A percentile compares a stretch with the other conserved stretches of the same genome.
phyloP scores from a whole-genome alignment of 2,888 invertebrate genomes.

The Hipparchia sbordonii region DNA sequence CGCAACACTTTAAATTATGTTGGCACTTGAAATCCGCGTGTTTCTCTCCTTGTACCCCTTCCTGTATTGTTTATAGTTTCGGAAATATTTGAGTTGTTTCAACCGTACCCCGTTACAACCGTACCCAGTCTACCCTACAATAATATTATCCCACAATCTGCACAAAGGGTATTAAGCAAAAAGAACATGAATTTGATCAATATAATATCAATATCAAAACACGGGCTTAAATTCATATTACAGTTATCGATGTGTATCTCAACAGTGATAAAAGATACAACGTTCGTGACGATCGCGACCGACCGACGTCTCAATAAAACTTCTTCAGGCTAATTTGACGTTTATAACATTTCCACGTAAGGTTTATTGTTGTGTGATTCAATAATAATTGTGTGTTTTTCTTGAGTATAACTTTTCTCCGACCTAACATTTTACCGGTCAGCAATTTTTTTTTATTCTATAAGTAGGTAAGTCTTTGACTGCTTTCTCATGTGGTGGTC shows the following conservation, averaged over 20 bases:
- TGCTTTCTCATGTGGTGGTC: too few species aligned
- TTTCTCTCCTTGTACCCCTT: too few species aligned
- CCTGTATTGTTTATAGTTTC: too few species aligned
- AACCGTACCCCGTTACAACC: too few species aligned
- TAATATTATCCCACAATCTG: background rate
- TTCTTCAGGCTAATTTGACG: background rate
- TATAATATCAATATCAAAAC: constrained; percentile 28
- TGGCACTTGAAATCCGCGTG: too few species aligned
- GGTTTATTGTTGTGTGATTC: background rate
- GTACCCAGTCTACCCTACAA: too few species aligned
- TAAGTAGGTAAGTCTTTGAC: too few species aligned
- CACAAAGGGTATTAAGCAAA: background rate
- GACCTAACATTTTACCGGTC: background rate
- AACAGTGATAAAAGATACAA: constrained; percentile 16
- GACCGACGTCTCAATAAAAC: constrained; percentile 1
- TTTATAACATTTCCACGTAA: background rate
- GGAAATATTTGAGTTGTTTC: too few species aligned
- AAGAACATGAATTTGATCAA: constrained; percentile 16
- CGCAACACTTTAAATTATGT: too few species aligned
- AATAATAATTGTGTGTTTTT: background rate
- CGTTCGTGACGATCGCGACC: background rate
- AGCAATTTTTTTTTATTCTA: too few species aligned
- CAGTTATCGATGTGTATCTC: constrained; percentile 23
- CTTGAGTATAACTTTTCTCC: background rate
- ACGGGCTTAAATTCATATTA: constrained; percentile 32